Base-by-base conservation (phyloP, 2,888 invertebrate genomes). In the Fissipunctia ypsillon region DNA sequence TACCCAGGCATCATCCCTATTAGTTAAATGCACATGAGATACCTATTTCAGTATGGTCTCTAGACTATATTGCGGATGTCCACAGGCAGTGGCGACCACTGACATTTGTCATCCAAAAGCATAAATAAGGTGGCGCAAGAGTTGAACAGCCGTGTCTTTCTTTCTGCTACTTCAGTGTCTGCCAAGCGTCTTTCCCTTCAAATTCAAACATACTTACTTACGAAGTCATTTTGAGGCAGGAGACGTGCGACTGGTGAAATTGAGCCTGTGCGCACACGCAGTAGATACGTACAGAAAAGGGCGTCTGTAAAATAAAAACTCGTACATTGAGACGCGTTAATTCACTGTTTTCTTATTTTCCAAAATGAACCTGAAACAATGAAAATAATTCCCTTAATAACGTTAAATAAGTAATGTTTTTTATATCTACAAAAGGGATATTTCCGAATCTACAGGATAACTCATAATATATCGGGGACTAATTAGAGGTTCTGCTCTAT, bases 401-500 rank as follows among this genome's bases (percentile, higher is more conserved):
- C 19, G 14, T 38, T 25, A 45, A 43, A n/a, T 12, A 41, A 19
- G 14, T 9, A 0, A 5, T 52, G 2, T 6, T 28, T 71, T n/a
- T 31, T n/a, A 1, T 45, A 43, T 22, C 25, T 57, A n/a, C 31
- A 59, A 22, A 38, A n/a, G 3, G 3, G 2, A 3, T 48, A 35
- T 59, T 50, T 43, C n/a, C 12, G 2, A 54, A 50, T 50, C 35
- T 54, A 48, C 35, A n/a, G 14, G 4, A 41, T 48, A 14, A 12
- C 25, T 69, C n/a, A n/a, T n/a, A n/a, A n/a, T n/a, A 63, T 54
- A 59, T 67, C 22, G 28, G 16, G 10, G 12, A 45, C 50, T 61
- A 69, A 65, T 71, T 41, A 71, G 28, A 61, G 43, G 60, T 3
- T 22, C 56, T 41, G 19, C 57, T 63, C 48, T 31, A 54, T 43